Percentiles rank a stretch among this genome's conserved stretches.
Conservation (phyloP, 2,888 invertebrate genomes). For the Thysanoteuthis rhombus region DNA sequence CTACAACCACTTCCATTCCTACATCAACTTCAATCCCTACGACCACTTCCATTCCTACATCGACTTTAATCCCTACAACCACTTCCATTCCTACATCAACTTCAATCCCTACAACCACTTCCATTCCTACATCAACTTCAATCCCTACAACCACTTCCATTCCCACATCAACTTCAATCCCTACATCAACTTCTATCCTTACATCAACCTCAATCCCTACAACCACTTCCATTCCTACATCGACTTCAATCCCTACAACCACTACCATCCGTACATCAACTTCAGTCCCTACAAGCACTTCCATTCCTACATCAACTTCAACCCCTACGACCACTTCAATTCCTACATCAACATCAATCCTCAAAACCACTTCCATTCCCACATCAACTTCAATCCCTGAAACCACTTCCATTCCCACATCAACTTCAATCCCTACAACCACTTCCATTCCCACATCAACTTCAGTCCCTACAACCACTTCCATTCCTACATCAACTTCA, state of each 20-base stretch:
- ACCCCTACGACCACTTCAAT: too few relatives aligned
- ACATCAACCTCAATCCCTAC: too few relatives aligned
- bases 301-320: too few relatives aligned
- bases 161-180: background rate
- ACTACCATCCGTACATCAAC: too few relatives aligned
- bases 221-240: too few relatives aligned
- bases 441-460: background rate
- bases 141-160: background rate
- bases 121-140: background rate
- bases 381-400: background rate
- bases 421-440: background rate
- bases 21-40: too few relatives aligned
- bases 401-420: background rate
- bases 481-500: background rate
- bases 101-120: background rate
- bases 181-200: too few relatives aligned
- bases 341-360: background rate
- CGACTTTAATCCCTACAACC: background rate
- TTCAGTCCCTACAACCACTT: background rate
- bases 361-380: rapidly evolving
- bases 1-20: too few relatives aligned
- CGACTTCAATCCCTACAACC: too few relatives aligned
- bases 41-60: background rate
- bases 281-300: too few relatives aligned
- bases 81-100: background rate